These are phyloP conservation scores for Sphinx pinastri DNA, from an alignment of 2,888 invertebrate species.

Conservation along the genomic window DNA sequence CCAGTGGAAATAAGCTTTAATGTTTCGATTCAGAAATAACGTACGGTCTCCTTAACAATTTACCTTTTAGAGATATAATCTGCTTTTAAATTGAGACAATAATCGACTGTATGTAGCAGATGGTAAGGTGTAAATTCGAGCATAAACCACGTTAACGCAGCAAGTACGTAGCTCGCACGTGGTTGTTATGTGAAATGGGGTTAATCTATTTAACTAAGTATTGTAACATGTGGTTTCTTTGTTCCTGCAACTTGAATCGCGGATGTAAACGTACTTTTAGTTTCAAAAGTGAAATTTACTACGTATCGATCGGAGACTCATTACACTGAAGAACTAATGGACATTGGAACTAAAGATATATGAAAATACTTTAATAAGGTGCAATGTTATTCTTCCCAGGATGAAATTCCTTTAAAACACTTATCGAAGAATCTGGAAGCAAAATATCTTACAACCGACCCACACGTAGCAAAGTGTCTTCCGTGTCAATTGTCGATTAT, in stretches of 20 bases:
- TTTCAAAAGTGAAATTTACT: not conserved
- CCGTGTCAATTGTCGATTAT: too few species aligned
- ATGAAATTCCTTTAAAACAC: too few species aligned
- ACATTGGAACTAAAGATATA: too few species aligned
- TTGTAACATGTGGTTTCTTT: slow-evolving; percentile 23
- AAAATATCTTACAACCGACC: too few species aligned
- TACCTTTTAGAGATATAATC: slow-evolving; percentile 25
- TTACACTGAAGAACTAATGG: too few species aligned
- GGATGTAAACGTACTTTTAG: slow-evolving; percentile 5
- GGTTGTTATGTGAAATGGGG: slow-evolving; percentile 45
- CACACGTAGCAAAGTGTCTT: too few species aligned
- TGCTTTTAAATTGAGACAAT: slow-evolving; percentile 24
- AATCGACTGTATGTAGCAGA: slow-evolving; percentile 30
- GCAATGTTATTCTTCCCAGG: too few species aligned
- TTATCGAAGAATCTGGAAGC: too few species aligned
- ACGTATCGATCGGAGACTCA: not conserved
- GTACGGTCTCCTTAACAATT: slow-evolving; percentile 28
- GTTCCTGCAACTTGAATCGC: slow-evolving; percentile 13
- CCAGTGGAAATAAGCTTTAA: slow-evolving; percentile 23
- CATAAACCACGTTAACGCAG: slow-evolving; percentile 33
- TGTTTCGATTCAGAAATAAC: slow-evolving; percentile 42
- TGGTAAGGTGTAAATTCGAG: slow-evolving; percentile 29
- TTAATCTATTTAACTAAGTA: slow-evolving; percentile 49
- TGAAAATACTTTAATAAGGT: too few species aligned
- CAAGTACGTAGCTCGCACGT: slow-evolving; percentile 35